phyloP scores from a whole-genome alignment of 2,888 invertebrate species.

The Aleiodes alternator region DNA sequence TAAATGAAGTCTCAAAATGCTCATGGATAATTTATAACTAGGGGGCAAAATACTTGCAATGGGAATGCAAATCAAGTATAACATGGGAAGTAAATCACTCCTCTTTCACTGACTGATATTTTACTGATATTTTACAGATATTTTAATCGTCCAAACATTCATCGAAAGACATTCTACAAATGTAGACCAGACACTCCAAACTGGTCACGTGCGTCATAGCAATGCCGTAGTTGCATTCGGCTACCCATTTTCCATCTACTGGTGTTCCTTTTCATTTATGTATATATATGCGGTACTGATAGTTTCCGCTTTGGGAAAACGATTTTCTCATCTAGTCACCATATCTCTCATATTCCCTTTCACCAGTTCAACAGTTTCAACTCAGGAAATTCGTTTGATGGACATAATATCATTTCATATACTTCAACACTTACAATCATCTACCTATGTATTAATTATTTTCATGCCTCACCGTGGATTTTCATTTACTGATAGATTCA shows the following conservation, averaged over 20 bases:
- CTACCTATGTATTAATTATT: constrained; percentile 27
- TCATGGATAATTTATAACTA: too few relatives aligned
- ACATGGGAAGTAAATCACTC: background rate
- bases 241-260: constrained; percentile 2
- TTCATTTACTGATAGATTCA: background rate
- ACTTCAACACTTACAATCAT: constrained; percentile 21
- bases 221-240: constrained; percentile 12
- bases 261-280: constrained; percentile 15
- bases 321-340: constrained; percentile 22
- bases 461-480: background rate
- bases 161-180: constrained; percentile 19
- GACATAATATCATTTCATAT: constrained; percentile 31
- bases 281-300: constrained; percentile 31
- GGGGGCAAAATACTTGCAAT: too few relatives aligned
- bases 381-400: constrained; percentile 36
- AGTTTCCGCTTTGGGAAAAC: constrained; percentile 36
- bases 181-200: constrained; percentile 1
- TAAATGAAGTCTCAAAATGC: too few relatives aligned
- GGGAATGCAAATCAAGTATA: background rate
- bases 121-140: constrained; percentile 24
- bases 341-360: constrained; percentile 25
- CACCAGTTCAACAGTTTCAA: constrained; percentile 28
- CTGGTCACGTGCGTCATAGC: constrained; percentile 27
- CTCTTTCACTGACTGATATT: constrained; percentile 11
- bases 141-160: constrained; percentile 4